These are phyloP conservation scores for Ashinkailepas kermadecensis DNA, from an alignment of 2,888 invertebrate genomes.

Conservation along the genomic window DNA sequence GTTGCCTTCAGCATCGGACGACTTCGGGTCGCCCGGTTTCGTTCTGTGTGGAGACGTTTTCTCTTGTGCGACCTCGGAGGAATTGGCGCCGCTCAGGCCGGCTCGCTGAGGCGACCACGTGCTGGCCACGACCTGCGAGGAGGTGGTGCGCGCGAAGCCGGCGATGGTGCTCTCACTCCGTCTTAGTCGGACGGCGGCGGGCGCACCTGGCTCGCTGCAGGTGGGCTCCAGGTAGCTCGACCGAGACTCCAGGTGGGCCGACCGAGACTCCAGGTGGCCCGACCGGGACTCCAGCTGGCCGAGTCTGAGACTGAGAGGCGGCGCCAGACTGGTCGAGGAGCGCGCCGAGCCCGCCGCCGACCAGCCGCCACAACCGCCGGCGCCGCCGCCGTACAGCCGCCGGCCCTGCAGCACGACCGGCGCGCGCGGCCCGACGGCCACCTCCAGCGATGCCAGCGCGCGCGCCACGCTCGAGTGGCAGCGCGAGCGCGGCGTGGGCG, in stretches of 20 bases:
- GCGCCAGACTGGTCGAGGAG: neutral
- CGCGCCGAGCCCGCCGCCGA: neutral
- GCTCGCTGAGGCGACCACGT: too few relatives aligned
- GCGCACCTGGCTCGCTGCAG: too few relatives aligned
- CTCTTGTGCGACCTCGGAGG: too few relatives aligned
- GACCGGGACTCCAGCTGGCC: neutral
- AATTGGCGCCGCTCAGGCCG: too few relatives aligned
- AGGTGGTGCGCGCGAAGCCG: too few relatives aligned
- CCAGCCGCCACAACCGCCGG: neutral
- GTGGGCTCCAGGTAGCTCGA: neutral
- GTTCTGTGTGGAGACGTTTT: too few relatives aligned
- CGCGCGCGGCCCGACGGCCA: neutral
- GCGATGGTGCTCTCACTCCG: too few relatives aligned
- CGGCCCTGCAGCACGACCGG: conserved; percentile 5
- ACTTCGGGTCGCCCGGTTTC: too few relatives aligned
- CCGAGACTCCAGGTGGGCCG: neutral
- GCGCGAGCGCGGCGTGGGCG: neutral
- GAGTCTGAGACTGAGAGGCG: neutral
- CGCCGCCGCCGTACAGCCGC: neutral
- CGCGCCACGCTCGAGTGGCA: conserved; percentile 1
- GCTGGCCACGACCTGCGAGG: too few relatives aligned
- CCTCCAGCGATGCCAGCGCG: conserved; percentile 11
- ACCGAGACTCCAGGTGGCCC: neutral
- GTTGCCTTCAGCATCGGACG: too few relatives aligned
- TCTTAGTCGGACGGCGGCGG: too few relatives aligned